These are phyloP conservation scores for Capreolus pygargus DNA, from an alignment of 2,113 vertebrate genomes.

Conservation along the genomic window DNA sequence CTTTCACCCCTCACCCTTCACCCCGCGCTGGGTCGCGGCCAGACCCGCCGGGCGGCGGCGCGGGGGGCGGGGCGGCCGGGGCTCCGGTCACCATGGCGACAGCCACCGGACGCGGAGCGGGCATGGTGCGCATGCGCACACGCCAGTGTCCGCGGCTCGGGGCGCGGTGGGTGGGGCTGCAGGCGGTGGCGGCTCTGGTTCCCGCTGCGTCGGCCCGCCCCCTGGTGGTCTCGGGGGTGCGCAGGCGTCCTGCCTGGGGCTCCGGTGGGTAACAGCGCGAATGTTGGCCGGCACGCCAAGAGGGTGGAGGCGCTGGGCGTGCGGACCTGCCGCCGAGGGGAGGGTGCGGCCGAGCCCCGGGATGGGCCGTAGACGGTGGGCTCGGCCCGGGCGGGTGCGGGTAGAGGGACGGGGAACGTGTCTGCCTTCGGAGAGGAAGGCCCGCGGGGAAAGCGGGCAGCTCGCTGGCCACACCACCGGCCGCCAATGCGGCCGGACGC, in stretches of 20 bases:
- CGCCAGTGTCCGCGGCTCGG: neutral
- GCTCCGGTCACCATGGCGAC: constrained; percentile 58
- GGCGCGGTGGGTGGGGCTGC: neutral
- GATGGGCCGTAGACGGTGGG: neutral
- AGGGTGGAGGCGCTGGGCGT: neutral
- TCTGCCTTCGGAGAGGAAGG: too few relatives aligned
- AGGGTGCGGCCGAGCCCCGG: neutral
- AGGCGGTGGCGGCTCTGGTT: neutral
- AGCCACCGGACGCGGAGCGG: neutral
- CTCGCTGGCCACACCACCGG: neutral
- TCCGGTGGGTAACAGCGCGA: neutral
- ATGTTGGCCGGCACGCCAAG: too few relatives aligned
- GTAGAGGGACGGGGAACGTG: neutral
- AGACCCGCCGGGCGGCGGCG: neutral
- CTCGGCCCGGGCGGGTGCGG: neutral
- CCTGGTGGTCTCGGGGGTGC: neutral
- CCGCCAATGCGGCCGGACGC: too few relatives aligned
- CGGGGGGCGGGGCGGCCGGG: neutral
- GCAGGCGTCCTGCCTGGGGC: neutral
- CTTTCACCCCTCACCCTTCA: neutral
- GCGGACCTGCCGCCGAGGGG: neutral
- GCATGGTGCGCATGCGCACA: neutral
- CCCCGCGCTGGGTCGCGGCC: constrained; percentile 38
- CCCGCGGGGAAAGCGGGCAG: neutral
- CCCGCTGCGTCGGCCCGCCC: too few relatives aligned